Evolutionary conservation across 2,797 vertebrate genomes (phyloP).

Genomic region (Dallia pectoralis): DNA sequence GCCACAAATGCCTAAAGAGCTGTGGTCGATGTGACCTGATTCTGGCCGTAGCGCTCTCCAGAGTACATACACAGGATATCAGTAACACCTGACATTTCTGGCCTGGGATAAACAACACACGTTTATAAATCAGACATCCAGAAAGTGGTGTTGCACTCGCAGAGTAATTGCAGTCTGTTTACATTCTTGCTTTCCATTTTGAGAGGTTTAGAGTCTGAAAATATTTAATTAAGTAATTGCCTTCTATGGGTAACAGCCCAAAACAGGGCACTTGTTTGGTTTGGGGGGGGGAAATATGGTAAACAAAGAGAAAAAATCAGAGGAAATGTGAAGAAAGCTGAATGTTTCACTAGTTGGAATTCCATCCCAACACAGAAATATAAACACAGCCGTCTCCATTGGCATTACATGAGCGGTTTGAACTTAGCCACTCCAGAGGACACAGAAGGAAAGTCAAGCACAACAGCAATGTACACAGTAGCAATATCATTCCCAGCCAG

Average conservation of each 20-base stretch:
- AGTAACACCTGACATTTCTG: conserved; percentile 32
- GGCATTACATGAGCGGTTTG: not conserved
- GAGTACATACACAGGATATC: conserved; percentile 23
- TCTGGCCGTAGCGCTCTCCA: conserved; percentile 2
- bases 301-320: not conserved
- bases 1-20: not conserved
- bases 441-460: conserved; percentile 13
- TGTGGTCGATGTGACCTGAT: conserved; percentile 20
- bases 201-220: too few relatives aligned
- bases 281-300: not conserved
- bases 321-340: not conserved
- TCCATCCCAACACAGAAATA: not conserved
- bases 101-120: conserved; percentile 20
- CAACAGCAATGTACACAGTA: conserved; percentile 9
- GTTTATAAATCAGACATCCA: conserved; percentile 11
- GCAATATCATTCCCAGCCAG: not conserved
- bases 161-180: not conserved
- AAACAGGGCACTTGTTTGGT: not conserved
- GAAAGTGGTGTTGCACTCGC: not conserved
- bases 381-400: not conserved
- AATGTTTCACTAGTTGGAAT: not conserved
- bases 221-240: too few relatives aligned
- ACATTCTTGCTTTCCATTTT: not conserved
- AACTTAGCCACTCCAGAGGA: not conserved
- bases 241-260: not conserved